These are phyloP conservation scores for Lagria hirta DNA, from an alignment of 2,888 invertebrate species.

Conservation along the genomic window DNA sequence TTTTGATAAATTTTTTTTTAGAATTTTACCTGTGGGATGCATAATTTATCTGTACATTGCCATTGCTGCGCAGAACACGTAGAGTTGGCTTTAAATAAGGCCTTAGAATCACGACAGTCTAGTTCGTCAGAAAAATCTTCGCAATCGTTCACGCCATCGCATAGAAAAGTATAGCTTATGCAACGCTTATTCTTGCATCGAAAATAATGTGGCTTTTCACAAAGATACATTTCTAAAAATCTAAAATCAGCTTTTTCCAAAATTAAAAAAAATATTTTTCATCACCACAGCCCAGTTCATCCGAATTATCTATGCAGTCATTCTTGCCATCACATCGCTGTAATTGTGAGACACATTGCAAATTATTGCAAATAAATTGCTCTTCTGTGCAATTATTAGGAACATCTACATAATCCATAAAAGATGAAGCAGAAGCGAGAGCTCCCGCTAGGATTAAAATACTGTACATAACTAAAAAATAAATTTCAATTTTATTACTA, in stretches of 20 bases:
- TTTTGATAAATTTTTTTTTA: neutral
- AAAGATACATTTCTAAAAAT: conserved; percentile 41
- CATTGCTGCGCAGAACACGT: conserved; percentile 45
- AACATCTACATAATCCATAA: neutral
- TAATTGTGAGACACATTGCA: conserved; percentile 34
- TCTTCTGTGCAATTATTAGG: conserved; percentile 31
- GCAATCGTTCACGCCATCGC: conserved; percentile 53
- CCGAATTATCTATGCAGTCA: conserved; percentile 42
- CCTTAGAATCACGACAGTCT: conserved; percentile 42
- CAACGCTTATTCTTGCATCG: conserved; percentile 49
- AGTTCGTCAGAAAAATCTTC: conserved; percentile 53
- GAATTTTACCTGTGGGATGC: conserved; percentile 42
- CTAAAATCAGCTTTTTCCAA: conserved; percentile 1
- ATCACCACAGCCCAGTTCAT: conserved; percentile 46
- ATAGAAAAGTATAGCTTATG: conserved; percentile 46
- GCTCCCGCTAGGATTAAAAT: conserved; percentile 12
- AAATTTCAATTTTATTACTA: no score
- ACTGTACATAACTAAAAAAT: no score
- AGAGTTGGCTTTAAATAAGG: conserved; percentile 20
- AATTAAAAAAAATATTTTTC: conserved; percentile 20
- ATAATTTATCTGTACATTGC: conserved; percentile 46
- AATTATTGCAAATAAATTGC: conserved; percentile 39
- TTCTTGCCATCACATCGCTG: conserved; percentile 37
- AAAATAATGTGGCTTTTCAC: conserved; percentile 45
- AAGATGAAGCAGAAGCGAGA: conserved; percentile 8